Evolutionary conservation across 2,113 vertebrate genomes (phyloP).

Genomic region (Tichodroma muraria): DNA sequence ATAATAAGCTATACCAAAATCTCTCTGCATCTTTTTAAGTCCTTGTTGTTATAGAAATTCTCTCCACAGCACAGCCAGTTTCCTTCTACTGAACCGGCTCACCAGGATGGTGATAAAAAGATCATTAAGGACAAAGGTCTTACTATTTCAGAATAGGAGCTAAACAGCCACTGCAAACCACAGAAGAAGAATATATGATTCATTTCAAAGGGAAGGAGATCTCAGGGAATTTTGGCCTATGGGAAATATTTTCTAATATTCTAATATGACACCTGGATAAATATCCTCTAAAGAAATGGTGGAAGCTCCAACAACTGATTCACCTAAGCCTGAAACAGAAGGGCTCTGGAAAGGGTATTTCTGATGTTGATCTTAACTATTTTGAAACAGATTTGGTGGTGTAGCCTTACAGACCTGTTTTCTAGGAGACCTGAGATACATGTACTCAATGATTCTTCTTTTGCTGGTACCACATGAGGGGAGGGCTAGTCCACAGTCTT

Average conservation of each 20-base stretch:
- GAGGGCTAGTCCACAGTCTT: background rate
- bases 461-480: background rate
- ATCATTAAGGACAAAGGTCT: fast-evolving
- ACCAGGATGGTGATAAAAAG: background rate
- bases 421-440: background rate
- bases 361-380: background rate
- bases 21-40: background rate
- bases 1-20: background rate
- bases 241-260: background rate
- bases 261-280: background rate
- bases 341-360: background rate
- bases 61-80: background rate
- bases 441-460: background rate
- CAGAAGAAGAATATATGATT: background rate
- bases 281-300: background rate
- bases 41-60: background rate
- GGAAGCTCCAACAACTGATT: background rate
- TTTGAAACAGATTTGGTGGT: background rate
- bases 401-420: background rate
- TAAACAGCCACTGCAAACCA: background rate
- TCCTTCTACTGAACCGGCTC: background rate
- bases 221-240: background rate
- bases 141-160: background rate
- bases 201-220: background rate
- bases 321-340: background rate